These are phyloP conservation scores for Candoia aspera DNA, from an alignment of 2,113 vertebrate species.

Conservation along the genomic window DNA sequence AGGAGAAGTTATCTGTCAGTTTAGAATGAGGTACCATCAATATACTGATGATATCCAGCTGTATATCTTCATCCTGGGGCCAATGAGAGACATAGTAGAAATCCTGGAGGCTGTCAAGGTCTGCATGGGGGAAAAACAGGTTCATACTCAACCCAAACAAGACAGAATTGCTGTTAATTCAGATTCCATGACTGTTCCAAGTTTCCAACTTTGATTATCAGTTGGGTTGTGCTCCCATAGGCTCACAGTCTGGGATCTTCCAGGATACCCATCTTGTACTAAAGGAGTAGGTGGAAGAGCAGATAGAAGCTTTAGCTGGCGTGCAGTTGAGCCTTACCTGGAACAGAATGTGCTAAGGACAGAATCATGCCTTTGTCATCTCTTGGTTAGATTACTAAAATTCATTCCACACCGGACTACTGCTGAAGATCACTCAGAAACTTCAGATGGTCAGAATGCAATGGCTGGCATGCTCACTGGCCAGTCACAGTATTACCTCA, in stretches of 20 bases:
- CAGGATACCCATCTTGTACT: background rate
- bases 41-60: no score
- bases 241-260: background rate
- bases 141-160: no score
- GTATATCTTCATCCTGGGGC: no score
- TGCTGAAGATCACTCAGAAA: background rate
- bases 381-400: background rate
- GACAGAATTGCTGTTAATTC: no score
- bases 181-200: no score
- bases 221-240: no score
- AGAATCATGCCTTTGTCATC: background rate
- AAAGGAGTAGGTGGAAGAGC: background rate
- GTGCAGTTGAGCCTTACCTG: background rate
- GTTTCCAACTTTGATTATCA: no score
- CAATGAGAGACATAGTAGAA: no score
- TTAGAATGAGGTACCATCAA: no score
- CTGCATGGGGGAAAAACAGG: no score
- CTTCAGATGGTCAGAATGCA: background rate
- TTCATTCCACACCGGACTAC: background rate
- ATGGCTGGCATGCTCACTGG: background rate
- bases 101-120: no score
- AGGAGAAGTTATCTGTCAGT: no score
- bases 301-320: background rate
- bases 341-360: background rate
- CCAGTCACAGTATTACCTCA: background rate